A percentile compares a stretch with the other conserved stretches of the same genome.
Conservation (phyloP, 2,888 invertebrate genomes). For the Leucophenga montana region DNA sequence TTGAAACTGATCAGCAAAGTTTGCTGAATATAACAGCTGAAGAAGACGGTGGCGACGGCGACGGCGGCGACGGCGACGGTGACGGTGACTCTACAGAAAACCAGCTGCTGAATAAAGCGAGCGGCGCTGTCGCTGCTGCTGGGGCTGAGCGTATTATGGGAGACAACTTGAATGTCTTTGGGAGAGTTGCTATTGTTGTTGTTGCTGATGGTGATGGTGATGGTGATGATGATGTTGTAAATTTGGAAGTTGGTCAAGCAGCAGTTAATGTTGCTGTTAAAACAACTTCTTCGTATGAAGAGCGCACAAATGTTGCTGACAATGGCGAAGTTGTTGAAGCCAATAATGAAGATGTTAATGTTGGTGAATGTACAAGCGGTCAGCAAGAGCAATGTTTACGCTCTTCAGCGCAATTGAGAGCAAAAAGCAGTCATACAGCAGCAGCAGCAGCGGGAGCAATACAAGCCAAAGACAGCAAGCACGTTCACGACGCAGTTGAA, state of each 20-base stretch:
- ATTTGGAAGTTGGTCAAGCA: constrained; percentile 50
- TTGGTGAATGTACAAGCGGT: constrained; percentile 13
- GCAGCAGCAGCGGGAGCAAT: constrained; percentile 28
- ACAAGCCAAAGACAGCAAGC: constrained; percentile 53
- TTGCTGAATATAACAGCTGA: background rate
- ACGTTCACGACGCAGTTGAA: constrained; percentile 53
- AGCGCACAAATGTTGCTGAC: constrained; percentile 45
- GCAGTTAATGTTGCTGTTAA: constrained; percentile 36
- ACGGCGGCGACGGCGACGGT: constrained; percentile 32
- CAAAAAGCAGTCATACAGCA: constrained; percentile 20
- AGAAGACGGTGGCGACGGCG: constrained; percentile 30
- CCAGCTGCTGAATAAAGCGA: constrained; percentile 4
- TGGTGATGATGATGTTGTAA: constrained; percentile 12
- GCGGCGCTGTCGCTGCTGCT: background rate
- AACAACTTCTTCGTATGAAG: no score
- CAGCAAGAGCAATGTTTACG: constrained; percentile 23
- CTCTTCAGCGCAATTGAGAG: background rate
- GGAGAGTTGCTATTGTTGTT: background rate
- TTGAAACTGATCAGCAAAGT: background rate
- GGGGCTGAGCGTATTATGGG: no score
- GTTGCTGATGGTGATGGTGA: constrained; percentile 18
- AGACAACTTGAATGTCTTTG: no score
- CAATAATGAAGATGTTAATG: constrained; percentile 33
- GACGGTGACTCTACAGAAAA: constrained; percentile 19
- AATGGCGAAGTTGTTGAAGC: constrained; percentile 43